Conservation (phyloP, 2,888 invertebrate genomes). For the Pollenia amentaria region DNA sequence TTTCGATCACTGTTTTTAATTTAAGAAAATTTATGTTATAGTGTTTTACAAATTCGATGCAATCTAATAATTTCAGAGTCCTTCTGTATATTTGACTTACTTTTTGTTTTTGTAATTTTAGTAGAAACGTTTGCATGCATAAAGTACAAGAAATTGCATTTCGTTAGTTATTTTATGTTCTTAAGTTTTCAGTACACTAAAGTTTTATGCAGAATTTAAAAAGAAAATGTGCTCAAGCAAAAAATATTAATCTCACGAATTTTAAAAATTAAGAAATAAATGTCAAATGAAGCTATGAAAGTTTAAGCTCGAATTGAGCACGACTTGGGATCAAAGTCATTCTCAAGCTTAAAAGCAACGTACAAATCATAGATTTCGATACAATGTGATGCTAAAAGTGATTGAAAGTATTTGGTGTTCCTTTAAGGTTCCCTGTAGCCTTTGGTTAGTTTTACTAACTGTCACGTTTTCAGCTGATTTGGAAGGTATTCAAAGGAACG, state of each 20-base stretch:
- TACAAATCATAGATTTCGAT: too few relatives aligned
- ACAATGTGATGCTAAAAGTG: too few relatives aligned
- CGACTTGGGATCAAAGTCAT: too few relatives aligned
- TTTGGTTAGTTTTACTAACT: too few relatives aligned
- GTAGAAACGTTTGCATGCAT: constrained; percentile 27
- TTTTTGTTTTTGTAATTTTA: constrained; percentile 15
- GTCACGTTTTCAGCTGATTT: too few relatives aligned
- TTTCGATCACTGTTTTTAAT: not conserved
- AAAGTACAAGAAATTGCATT: constrained; percentile 43
- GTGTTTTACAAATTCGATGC: not conserved
- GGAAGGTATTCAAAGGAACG: too few relatives aligned
- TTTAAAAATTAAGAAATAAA: not conserved
- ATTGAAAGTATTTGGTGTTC: too few relatives aligned
- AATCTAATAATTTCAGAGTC: not conserved
- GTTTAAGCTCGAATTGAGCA: too few relatives aligned
- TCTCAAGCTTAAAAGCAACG: too few relatives aligned
- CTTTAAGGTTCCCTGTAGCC: too few relatives aligned
- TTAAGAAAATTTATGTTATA: not conserved
- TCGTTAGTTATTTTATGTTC: constrained; percentile 46
- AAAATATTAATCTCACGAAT: not conserved
- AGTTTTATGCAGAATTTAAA: constrained; percentile 2
- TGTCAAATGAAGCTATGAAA: not conserved
- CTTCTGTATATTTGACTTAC: constrained; percentile 7
- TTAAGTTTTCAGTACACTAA: constrained; percentile 41
- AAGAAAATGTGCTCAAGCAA: not conserved